A percentile compares a stretch with the other conserved stretches of the same genome.
These are phyloP conservation scores for Himalopsyche phryganea DNA, from an alignment of 1,140 invertebrate species.

Conservation along the genomic window DNA sequence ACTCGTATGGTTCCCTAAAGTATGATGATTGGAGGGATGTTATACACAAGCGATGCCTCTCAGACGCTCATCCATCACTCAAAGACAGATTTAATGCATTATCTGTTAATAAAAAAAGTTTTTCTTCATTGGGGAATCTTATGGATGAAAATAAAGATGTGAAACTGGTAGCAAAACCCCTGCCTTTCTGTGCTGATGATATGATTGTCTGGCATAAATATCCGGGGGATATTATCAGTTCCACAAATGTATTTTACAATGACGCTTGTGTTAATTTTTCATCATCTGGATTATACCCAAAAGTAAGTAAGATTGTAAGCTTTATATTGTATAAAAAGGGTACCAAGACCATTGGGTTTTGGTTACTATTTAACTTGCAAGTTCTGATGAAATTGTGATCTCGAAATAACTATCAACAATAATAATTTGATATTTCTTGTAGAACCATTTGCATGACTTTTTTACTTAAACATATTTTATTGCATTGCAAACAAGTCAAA, in stretches of 20 bases:
- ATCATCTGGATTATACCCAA: background rate
- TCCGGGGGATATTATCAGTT: conserved; percentile 11
- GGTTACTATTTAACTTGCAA: too few relatives aligned
- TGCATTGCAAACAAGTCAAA: too few relatives aligned
- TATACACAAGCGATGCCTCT: conserved; percentile 15
- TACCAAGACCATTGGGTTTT: too few relatives aligned
- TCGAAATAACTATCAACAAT: too few relatives aligned
- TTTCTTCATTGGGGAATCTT: too few relatives aligned
- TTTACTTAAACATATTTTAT: too few relatives aligned
- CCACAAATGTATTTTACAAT: background rate
- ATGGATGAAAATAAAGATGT: background rate
- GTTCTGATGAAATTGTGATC: too few relatives aligned
- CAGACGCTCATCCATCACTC: background rate
- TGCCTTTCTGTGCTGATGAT: conserved; percentile 3
- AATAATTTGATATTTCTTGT: too few relatives aligned
- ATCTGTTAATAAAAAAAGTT: background rate
- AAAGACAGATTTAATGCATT: background rate
- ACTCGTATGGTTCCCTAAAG: background rate
- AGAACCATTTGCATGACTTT: too few relatives aligned
- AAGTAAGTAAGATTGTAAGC: background rate
- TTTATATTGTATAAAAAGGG: too few relatives aligned
- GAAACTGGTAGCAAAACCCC: background rate
- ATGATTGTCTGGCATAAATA: conserved; percentile 23
- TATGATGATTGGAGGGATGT: conserved; percentile 27
- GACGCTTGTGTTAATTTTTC: background rate